Percentiles rank a stretch among this genome's conserved stretches.
Evolutionary conservation across 2,888 invertebrate genomes (phyloP).

Genomic region (Onthophagus sagittarius): DNA sequence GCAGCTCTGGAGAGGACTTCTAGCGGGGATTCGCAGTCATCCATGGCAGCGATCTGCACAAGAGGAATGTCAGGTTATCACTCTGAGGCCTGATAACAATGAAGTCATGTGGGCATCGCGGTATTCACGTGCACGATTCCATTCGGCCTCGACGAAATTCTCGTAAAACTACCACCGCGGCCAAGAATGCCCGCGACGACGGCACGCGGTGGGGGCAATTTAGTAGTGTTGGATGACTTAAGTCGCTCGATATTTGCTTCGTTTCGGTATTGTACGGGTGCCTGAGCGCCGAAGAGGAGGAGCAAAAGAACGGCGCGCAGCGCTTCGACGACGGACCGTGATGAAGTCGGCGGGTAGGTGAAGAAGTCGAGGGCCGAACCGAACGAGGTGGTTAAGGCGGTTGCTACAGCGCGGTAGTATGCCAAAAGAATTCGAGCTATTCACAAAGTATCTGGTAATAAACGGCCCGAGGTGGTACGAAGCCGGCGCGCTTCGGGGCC

Average conservation of each 20-base stretch:
- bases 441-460: slow-evolving; percentile 4
- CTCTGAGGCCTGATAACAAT: slow-evolving; percentile 13
- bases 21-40: slow-evolving; percentile 66
- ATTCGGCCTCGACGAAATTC: not conserved
- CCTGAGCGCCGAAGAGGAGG: not conserved
- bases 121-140: not conserved
- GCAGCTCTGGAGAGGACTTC: slow-evolving; percentile 86
- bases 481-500: not conserved
- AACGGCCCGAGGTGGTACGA: not conserved
- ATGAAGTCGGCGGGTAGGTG: not conserved
- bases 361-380: not conserved
- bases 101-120: not conserved
- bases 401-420: slow-evolving; percentile 3
- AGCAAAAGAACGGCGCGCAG: not conserved
- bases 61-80: slow-evolving; percentile 33
- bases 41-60: slow-evolving; percentile 29
- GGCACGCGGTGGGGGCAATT: not conserved
- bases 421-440: slow-evolving; percentile 9
- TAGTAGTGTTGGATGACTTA: not conserved
- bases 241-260: not conserved
- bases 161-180: not conserved
- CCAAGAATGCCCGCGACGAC: not conserved
- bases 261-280: not conserved
- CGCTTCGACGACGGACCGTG: not conserved
- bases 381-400: slow-evolving; percentile 3